Evolutionary conservation across 30 jellyfish, hydroid and myxozoan genomes (phyloP).

Genomic region (Haliclystus octoradiatus): DNA sequence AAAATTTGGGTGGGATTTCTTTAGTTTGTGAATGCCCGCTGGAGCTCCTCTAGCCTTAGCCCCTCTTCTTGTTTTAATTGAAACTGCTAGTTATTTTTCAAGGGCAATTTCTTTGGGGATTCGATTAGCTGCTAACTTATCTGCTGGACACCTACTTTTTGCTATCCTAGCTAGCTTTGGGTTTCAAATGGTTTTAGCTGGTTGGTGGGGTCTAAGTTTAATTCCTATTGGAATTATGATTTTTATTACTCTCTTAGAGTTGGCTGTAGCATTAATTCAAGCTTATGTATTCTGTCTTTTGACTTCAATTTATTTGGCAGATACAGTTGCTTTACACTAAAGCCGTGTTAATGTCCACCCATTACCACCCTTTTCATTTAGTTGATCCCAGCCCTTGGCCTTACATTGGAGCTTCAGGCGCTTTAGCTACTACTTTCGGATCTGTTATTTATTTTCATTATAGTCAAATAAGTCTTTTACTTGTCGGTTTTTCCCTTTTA

Average conservation of each 20-base stretch:
- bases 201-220: background rate
- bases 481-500: background rate
- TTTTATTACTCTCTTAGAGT: conserved; percentile 23
- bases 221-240: conserved; percentile 14
- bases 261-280: conserved; percentile 36
- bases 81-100: conserved; percentile 38
- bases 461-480: conserved; percentile 10
- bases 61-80: conserved; percentile 38
- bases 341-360: conserved; percentile 12
- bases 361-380: conserved; percentile 44
- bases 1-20: background rate
- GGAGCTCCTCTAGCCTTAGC: conserved; percentile 48
- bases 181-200: background rate
- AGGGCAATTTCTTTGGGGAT: conserved; percentile 47
- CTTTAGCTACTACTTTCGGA: conserved; percentile 26
- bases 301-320: conserved; percentile 21
- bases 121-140: conserved; percentile 41
- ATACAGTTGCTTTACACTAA: conserved; percentile 32
- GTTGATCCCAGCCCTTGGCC: conserved; percentile 72
- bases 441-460: conserved; percentile 43
- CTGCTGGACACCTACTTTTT: conserved; percentile 45
- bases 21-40: conserved; percentile 24
- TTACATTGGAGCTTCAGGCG: conserved; percentile 22
- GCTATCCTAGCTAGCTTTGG: conserved; percentile 32
- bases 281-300: conserved; percentile 43